phyloP scores from a whole-genome alignment of 2,113 vertebrate genomes.

The Megaleporinus macrocephalus region DNA sequence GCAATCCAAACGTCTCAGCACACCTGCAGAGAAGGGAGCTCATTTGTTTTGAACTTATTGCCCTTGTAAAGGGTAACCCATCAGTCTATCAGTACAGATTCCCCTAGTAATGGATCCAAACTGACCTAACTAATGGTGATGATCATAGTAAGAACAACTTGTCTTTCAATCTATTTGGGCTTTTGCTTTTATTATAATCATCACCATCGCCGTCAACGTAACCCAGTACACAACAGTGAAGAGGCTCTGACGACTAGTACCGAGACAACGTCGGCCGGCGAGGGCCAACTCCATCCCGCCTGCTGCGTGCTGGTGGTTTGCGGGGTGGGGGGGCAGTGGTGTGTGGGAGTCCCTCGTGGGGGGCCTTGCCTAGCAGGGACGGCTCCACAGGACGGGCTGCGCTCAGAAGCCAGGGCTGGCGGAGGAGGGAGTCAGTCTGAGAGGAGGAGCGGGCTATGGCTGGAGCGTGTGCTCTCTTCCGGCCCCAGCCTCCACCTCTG shows the following conservation, averaged over 20 bases:
- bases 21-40: not conserved
- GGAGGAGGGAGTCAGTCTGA: slow-evolving; percentile 43
- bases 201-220: slow-evolving; percentile 11
- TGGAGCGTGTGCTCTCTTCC: slow-evolving; percentile 22
- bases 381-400: slow-evolving; percentile 18
- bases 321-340: not conserved
- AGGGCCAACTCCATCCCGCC: slow-evolving; percentile 15
- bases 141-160: slow-evolving; percentile 29
- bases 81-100: slow-evolving; percentile 27
- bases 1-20: slow-evolving; percentile 19
- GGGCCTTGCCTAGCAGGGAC: slow-evolving; percentile 21
- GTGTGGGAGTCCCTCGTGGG: slow-evolving; percentile 9
- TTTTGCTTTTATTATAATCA: slow-evolving; percentile 9
- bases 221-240: slow-evolving; percentile 26
- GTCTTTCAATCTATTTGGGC: not conserved
- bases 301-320: slow-evolving; percentile 48
- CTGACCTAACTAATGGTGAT: slow-evolving; percentile 30
- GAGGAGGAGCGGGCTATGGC: slow-evolving; percentile 34
- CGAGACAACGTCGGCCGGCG: not conserved
- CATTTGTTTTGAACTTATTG: slow-evolving; percentile 26
- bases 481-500: slow-evolving; percentile 31
- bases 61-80: slow-evolving; percentile 51
- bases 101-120: slow-evolving; percentile 20
- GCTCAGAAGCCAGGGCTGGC: slow-evolving; percentile 34
- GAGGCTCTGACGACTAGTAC: not conserved